Evolutionary conservation across 2,113 vertebrate genomes (phyloP), one percentile per base, ranked within the genome.

Genomic region (Hemiprocne comata): DNA sequence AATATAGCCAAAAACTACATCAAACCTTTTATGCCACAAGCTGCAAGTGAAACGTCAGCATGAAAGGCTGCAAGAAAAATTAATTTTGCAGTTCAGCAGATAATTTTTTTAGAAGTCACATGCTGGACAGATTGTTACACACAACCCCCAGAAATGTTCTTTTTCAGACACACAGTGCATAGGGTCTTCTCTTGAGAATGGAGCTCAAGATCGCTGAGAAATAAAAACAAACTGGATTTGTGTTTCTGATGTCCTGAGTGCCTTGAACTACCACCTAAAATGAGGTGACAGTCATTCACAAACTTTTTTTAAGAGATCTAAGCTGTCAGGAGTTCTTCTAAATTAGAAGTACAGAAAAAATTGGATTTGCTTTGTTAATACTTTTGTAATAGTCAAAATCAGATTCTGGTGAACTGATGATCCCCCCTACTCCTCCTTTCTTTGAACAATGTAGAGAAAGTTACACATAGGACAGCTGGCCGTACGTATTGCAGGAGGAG

Each of bases 1-100:
- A 91, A 75, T 76, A 80, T 13, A 91, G 88, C 85, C 87, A 93
- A 95, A 89, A 95, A 90, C 75, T 93, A 91, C 93, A 91, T 82
- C 91, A 91, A 91, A 17, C 48, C 58, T 87, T 95, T 85, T 87
- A 91, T 69, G 66, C 79, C 85, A 87, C 74, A 82, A 93, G 87
- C n/a, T 82, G 74, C 82, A 89, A 95, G 85, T 87, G 89, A 91
- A 96, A 88, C 29, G 85, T 73, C 90, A 88, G 64, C 4, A 0
- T 57, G 50, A 82, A 85, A 95, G 66, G 67, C 85, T 76, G 48
- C 26, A 53, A 85, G 93, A 93, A 89, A 85, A 94, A 96, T 77
- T 93, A 60, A 89, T 87, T 87, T 81, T 91, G 91, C 85, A 85
- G 81, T 93, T 91, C 92, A 96, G 85, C 85, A 94, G 66, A 65